Base-by-base conservation (phyloP, 1,140 invertebrate species). In the Euborellia annulipes region DNA sequence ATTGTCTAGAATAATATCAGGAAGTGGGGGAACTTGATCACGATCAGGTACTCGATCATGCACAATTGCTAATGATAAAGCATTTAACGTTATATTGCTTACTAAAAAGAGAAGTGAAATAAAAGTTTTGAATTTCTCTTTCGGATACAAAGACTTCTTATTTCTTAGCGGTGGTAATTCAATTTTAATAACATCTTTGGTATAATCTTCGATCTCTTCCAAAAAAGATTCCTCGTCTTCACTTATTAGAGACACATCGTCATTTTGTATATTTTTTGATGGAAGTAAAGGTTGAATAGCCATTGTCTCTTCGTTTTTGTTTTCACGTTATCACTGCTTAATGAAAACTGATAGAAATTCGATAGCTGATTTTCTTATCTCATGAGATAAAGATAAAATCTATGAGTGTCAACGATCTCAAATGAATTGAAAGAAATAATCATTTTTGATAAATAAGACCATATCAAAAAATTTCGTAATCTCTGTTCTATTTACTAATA, bases 1-100 rank as follows among this genome's bases (percentile, higher is more conserved):
- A 56, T 79, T 76, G 63, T 89, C 83, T 32, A 90, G 69, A 52
- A 88, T 69, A 32, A 85, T 68, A 60, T 92, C 87, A 19, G 82
- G 82, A 44, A 92, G 71, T 22, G 85, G 84, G 38, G 67, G 67
- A 54, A 78, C 77, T 1, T 63, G 69, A 20, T 70, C 65, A 45
- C 78, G 66, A 62, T 86, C 79, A 27, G 86, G 86, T 40, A 90
- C 75, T 47, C 80, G 71, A 60, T 91, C 85, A 64, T 92, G 86
- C 37, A 86, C 79, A 54, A 89, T 61, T 36, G 85, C 80, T 50
- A 92, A 69, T 3, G 85, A 84, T 47, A 75, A 62, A 22, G 76
- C 72, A 13, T 74, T 73, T 34, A 76, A 42, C 47, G 77, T 61
- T 54, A 77, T 76, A 59, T 73, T 78, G 37, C 71, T 59, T 45